Evolutionary conservation across 2,113 vertebrate species (phyloP), one percentile per base, ranked within the genome.

Genomic region (Phalacrocorax carbo): DNA sequence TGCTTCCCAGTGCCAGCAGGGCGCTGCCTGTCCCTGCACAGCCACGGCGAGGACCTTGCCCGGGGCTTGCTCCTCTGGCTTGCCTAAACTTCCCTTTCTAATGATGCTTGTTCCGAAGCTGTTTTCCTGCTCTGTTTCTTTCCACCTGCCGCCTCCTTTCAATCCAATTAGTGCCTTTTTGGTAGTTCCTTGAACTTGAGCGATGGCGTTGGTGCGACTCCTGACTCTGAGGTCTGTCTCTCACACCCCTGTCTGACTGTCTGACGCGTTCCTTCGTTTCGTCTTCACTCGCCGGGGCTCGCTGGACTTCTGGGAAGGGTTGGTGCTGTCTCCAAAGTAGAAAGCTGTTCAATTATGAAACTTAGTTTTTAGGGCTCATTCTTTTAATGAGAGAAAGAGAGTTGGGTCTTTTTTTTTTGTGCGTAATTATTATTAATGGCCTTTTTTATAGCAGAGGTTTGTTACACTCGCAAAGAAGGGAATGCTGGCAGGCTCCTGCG

Each of bases 281-380:
- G 82, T 97, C 95, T 95, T 88, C 36, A 1, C 84, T 58, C 38
- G 65, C 70, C 0, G 2, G 48, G 69, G 93, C 94, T 61, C 72
- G 48, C 85, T 83, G 96, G 82, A 21, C 44, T 65, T 36, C 92
- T 98, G 97, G 85, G 94, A 96, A 95, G 93, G 71, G 69, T 69
- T 49, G 66, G 54, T 90, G 76, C 85, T 52, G 61, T 86, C 96
- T 97, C 90, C 91, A 81, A 96, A 92, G 89, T 85, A 96, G 95
- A 97, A 97, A 96, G 91, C 90, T 73, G 95, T 96, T 97, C 97
- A 97, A 97, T 97, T 96, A 97, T 97, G 88, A 94, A 94, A 93
- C 73, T 91, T 94, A 60, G 95, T 86, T 88, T 97, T 97, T 90
- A 85, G 69, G 90, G 61, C 94, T 96, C 82, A 84, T 97, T 96